A percentile compares a stretch with the other conserved stretches of the same genome.
Evolutionary conservation across 2,113 vertebrate species (phyloP).

Genomic region (Lamprologus tigripictilis): DNA sequence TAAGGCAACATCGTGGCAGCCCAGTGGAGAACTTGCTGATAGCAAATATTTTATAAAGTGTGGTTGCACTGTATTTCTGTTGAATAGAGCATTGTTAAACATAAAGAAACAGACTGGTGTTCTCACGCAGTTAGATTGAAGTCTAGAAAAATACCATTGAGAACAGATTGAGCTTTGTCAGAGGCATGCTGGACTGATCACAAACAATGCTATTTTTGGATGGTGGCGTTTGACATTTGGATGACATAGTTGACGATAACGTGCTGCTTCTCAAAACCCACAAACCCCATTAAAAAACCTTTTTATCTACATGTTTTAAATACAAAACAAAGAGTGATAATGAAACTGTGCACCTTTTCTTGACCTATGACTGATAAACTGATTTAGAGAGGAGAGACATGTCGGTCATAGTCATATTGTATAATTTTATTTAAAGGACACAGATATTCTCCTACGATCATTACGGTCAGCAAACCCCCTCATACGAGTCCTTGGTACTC

Average conservation of each 20-base stretch:
- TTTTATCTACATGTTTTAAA: neutral
- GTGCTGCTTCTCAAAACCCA: neutral
- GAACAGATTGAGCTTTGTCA: neutral
- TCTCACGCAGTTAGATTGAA: neutral
- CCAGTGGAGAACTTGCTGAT: neutral
- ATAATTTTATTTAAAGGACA: neutral
- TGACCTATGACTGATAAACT: neutral
- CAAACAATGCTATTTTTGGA: neutral
- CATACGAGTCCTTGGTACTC: neutral
- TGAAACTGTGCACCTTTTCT: neutral
- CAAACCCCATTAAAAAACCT: neutral
- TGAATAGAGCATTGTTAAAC: neutral
- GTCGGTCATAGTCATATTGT: neutral
- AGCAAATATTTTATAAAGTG: neutral
- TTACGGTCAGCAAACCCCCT: neutral
- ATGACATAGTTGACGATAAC: neutral
- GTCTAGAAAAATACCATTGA: neutral
- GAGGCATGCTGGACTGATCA: neutral
- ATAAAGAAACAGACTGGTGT: neutral
- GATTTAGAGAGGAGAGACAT: neutral
- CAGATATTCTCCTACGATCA: neutral
- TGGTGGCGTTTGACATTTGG: neutral
- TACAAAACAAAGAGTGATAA: neutral
- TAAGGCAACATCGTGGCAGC: neutral
- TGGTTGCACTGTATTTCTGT: neutral